Base-by-base conservation (phyloP, 1,140 invertebrate genomes). In the Drosophila kikkawai region DNA sequence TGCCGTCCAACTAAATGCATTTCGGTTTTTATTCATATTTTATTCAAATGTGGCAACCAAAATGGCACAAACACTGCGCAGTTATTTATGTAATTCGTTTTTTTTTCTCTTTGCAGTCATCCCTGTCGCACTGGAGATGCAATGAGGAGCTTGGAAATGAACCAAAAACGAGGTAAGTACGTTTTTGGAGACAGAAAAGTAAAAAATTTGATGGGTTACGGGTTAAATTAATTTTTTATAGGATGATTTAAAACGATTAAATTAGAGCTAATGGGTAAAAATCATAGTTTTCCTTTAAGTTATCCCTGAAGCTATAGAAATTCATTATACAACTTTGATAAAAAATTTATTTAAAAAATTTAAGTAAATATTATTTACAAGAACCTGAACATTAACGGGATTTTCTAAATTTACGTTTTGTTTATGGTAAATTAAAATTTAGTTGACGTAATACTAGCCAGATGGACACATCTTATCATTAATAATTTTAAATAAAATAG, bases 21-120 rank as follows among this genome's bases (percentile, higher is more conserved):
- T 87, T 87, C 80, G 69, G 80, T 80, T 87, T 84, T 87, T 87
- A 87, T 87, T 87, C 84, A 87, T 87, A 87, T 87, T 87, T 87
- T 87, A 87, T 87, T 87, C 80, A 87, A 87, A 87, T 87, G 84
- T 87, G 84, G 77, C 84, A 84, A 88, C 84, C 73, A 78, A 88
- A 88, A 88, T 88, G 80, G 84, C 84, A 87, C 85, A 87, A 88
- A 87, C 84, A 84, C 80, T 80, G 84, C 73, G 63, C 80, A 84
- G 84, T 84, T 87, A 87, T 87, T 84, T 87, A 88, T 87, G 77
- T 78, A 83, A 69, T 77, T 77, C 79, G 77, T 69, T 79, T 39
- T 36, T 51, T 58, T 68, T 36, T 19, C n/a, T 19, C 22, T 12
- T 39, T 26, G 63, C 45, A 29, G 63, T 34, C 32, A 36, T 63